phyloP scores from a whole-genome alignment of 2,797 vertebrate species.

The Hemitrygon akajei region DNA sequence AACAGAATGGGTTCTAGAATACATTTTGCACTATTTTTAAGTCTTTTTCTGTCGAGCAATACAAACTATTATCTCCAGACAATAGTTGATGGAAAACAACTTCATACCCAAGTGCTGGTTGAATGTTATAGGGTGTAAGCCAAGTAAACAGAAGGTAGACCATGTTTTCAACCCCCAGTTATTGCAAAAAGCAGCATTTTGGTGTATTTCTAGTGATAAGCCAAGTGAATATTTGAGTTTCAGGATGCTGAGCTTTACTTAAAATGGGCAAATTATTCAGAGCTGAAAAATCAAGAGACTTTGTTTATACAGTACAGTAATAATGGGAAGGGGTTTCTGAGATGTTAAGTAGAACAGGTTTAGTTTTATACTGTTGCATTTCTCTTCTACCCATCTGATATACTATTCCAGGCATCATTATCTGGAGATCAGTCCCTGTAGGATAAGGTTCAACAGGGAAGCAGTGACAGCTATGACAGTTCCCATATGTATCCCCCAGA shows the following conservation, averaged over 20 bases:
- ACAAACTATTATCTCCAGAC: neutral
- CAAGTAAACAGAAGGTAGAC: neutral
- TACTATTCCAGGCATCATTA: neutral
- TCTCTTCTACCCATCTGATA: neutral
- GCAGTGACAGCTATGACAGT: neutral
- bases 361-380: neutral
- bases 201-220: neutral
- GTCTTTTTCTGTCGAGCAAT: neutral
- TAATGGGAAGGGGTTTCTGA: neutral
- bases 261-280: neutral
- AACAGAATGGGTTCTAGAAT: neutral
- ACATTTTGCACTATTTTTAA: neutral
- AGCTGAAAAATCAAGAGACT: no score
- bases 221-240: neutral
- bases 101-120: neutral
- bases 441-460: neutral
- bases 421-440: neutral
- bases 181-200: neutral
- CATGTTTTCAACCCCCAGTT: neutral
- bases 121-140: neutral
- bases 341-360: no score
- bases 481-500: neutral
- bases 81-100: neutral
- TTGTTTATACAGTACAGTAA: neutral
- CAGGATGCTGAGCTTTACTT: neutral